Evolutionary conservation across 2,797 vertebrate genomes (phyloP).

Genomic region (Xenops minutus): DNA sequence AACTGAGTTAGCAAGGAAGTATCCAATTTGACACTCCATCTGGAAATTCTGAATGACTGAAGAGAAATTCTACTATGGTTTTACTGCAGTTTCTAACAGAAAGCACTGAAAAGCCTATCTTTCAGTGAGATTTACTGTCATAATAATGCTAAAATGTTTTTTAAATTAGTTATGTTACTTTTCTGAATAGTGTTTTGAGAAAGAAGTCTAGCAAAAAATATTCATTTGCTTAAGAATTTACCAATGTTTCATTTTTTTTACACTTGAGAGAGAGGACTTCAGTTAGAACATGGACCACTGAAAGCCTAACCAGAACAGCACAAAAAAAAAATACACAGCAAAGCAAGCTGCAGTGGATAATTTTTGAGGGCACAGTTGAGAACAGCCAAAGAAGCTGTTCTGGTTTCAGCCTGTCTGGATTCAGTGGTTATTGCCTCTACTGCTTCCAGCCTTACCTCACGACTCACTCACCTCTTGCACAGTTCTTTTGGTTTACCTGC

Average conservation of each 20-base stretch:
- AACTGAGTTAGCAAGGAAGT: background rate
- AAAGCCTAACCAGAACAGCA: background rate
- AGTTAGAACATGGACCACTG: background rate
- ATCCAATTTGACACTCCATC: background rate
- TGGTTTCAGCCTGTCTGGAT: background rate
- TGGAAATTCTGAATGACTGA: background rate
- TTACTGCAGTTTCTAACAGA: background rate
- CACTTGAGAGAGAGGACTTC: background rate
- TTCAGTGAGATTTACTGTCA: background rate
- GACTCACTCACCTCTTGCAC: background rate
- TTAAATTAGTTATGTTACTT: background rate
- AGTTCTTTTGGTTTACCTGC: background rate
- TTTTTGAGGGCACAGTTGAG: background rate
- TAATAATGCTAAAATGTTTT: background rate
- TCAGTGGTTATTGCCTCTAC: background rate
- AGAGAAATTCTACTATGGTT: background rate
- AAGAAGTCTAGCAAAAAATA: background rate
- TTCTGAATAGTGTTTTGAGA: background rate
- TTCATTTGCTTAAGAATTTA: background rate
- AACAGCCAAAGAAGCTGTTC: background rate
- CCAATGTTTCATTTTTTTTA: background rate
- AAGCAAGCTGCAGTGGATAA: background rate
- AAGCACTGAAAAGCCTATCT: background rate
- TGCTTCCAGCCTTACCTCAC: background rate
- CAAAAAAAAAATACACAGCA: too few species aligned